These are phyloP conservation scores for Pyrocoelia pectoralis DNA, from an alignment of 2,888 invertebrate genomes.

Conservation along the genomic window DNA sequence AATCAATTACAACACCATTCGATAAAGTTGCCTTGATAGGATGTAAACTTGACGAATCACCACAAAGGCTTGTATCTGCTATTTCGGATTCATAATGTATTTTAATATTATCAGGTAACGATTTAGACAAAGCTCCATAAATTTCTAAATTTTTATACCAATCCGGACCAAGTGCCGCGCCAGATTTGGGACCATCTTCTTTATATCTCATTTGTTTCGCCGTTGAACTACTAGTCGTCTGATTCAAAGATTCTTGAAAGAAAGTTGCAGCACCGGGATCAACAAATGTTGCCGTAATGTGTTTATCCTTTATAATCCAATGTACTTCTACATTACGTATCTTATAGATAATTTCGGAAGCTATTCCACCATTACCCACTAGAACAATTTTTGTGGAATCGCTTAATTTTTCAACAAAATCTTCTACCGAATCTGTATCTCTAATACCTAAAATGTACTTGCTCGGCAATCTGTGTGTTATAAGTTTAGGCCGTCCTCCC, in stretches of 20 bases:
- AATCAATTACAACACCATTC: constrained; percentile 74
- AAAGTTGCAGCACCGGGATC: constrained; percentile 97
- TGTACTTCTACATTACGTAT: constrained; percentile 83
- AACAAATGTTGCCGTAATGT: constrained; percentile 92
- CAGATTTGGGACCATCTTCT: constrained; percentile 68
- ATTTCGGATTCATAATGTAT: constrained; percentile 71
- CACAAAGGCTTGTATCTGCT: constrained; percentile 52
- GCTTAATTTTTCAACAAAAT: constrained; percentile 75
- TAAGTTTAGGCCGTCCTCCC: constrained; percentile 86
- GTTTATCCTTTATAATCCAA: constrained; percentile 94
- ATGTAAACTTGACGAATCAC: constrained; percentile 60
- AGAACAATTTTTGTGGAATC: constrained; percentile 78
- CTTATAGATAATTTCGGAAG: constrained; percentile 94
- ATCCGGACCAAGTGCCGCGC: constrained; percentile 96
- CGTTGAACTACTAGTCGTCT: constrained; percentile 35
- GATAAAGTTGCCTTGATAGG: constrained; percentile 77
- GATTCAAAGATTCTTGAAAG: constrained; percentile 69
- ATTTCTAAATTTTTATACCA: constrained; percentile 83
- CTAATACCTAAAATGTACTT: constrained; percentile 85
- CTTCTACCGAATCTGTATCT: constrained; percentile 91
- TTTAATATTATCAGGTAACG: constrained; percentile 61
- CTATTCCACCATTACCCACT: constrained; percentile 98
- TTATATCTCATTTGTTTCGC: constrained; percentile 72
- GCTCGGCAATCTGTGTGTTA: constrained; percentile 66
- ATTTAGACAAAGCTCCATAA: constrained; percentile 57